Evolutionary conservation across 2,797 vertebrate genomes (phyloP).

Genomic region (Sebastes hubbsi): DNA sequence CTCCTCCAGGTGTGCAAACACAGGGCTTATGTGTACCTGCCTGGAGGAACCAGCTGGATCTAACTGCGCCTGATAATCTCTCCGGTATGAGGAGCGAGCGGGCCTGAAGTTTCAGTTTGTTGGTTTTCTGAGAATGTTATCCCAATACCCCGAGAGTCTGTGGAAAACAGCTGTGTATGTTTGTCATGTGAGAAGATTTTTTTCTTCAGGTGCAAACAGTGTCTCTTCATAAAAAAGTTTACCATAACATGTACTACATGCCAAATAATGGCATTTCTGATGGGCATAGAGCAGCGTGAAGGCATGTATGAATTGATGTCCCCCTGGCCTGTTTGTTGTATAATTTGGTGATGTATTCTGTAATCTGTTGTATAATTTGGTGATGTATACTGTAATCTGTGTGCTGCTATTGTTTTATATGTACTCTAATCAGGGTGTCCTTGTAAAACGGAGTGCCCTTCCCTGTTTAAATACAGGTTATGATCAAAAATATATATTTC

Average conservation of each 20-base stretch:
- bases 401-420: neutral
- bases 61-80: neutral
- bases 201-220: no score
- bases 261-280: no score
- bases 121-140: neutral
- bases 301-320: neutral
- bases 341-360: neutral
- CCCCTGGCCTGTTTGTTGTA: neutral
- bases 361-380: neutral
- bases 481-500: neutral
- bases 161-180: neutral
- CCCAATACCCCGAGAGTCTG: neutral
- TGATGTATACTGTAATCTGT: neutral
- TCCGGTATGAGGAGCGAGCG: neutral
- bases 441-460: neutral
- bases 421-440: neutral
- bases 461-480: no score
- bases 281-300: neutral
- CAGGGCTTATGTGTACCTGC: constrained; percentile 17
- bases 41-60: constrained; percentile 27
- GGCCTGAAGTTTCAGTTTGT: neutral
- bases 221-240: no score
- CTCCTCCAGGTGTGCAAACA: constrained; percentile 57
- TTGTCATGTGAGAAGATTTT: neutral
- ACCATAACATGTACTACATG: no score